Conservation (phyloP, 2,797 vertebrate genomes). For the Cossypha niveicapilla region DNA sequence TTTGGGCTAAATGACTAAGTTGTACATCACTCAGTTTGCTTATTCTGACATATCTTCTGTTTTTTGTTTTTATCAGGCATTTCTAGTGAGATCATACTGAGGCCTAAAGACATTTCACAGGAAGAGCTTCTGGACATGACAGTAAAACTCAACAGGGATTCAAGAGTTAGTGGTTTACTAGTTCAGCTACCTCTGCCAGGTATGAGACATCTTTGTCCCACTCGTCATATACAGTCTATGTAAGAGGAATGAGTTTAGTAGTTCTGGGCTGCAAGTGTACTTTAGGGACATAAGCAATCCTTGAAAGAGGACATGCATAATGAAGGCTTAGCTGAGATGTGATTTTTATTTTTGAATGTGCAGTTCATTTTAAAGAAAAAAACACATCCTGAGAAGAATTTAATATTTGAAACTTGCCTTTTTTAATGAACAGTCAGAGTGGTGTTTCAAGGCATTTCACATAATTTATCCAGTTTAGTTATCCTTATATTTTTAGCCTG, state of each 20-base stretch:
- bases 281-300: neutral
- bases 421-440: too few species aligned
- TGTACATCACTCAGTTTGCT: neutral
- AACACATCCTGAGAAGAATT: too few species aligned
- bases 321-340: neutral
- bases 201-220: slow-evolving; percentile 31
- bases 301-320: neutral
- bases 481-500: too few species aligned
- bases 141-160: slow-evolving; percentile 85
- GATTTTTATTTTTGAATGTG: neutral
- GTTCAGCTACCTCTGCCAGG: slow-evolving; percentile 93
- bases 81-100: slow-evolving; percentile 86
- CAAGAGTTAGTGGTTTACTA: slow-evolving; percentile 86
- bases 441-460: too few species aligned
- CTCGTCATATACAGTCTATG: neutral
- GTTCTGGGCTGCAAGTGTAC: neutral
- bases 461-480: too few species aligned
- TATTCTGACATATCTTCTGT: neutral
- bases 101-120: slow-evolving; percentile 83
- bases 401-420: too few species aligned
- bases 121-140: slow-evolving; percentile 87
- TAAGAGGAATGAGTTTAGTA: neutral
- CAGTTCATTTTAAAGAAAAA: neutral
- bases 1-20: neutral
- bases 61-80: slow-evolving; percentile 79